phyloP scores from a whole-genome alignment of 2,888 invertebrate species.

The Drosophila infuscata region DNA sequence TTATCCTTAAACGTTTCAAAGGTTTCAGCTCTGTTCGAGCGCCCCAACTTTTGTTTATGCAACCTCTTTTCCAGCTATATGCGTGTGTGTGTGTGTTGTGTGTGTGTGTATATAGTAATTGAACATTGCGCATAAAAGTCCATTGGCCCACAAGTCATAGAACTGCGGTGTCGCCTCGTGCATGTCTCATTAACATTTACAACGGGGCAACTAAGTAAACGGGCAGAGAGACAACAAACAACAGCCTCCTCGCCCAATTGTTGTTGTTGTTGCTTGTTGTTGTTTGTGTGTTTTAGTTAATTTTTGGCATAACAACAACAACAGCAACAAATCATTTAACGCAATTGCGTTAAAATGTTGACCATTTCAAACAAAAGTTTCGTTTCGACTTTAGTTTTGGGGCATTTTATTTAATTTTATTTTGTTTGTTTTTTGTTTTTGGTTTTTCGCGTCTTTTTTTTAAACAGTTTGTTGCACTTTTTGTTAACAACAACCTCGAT shows the following conservation, averaged over 20 bases:
- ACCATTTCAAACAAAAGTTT: conserved; percentile 52
- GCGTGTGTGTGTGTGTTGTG: conserved; percentile 8
- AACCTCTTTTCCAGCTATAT: conserved; percentile 7
- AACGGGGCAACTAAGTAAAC: conserved; percentile 28
- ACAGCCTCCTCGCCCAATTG: conserved; percentile 14
- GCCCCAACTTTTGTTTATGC: background rate
- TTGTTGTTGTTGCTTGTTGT: conserved; percentile 1
- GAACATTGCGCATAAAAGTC: conserved; percentile 33
- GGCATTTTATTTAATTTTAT: conserved; percentile 9
- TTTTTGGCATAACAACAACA: conserved; percentile 25
- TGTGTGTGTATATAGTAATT: conserved; percentile 16
- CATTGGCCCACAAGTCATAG: conserved; percentile 50
- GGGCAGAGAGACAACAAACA: conserved; percentile 22
- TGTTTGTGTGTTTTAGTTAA: conserved; percentile 13
- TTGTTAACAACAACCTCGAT: conserved; percentile 52
- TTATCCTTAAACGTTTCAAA: background rate
- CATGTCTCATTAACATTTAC: conserved; percentile 75
- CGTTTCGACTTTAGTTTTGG: conserved; percentile 37
- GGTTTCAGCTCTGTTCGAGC: background rate
- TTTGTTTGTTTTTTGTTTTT: conserved; percentile 42
- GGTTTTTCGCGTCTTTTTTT: conserved; percentile 41
- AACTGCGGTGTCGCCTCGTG: conserved; percentile 60
- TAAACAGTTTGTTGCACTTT: conserved; percentile 61
- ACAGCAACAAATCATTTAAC: conserved; percentile 64
- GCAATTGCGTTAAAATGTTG: conserved; percentile 79